Evolutionary conservation across 2,113 vertebrate genomes (phyloP), one percentile per base, ranked within the genome.

Genomic region (Lasiurus borealis): DNA sequence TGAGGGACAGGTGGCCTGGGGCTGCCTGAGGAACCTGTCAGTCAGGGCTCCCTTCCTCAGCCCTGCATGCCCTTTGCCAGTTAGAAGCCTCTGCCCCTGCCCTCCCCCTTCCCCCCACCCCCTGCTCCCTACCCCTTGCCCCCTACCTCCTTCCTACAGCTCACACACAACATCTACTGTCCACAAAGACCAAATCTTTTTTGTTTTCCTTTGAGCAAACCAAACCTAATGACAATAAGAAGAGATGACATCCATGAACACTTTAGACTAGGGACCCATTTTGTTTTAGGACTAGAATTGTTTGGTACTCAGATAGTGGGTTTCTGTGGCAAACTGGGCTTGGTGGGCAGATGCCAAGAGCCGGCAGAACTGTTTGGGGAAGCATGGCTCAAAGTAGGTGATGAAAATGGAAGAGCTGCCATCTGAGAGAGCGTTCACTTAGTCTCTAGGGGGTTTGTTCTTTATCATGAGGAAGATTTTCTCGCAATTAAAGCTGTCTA

Each of bases 401-500:
- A 25, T 19, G 21, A 59, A 80, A 48, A 25, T n/a, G 4, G 19
- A 81, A 62, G 13, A 76, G n/a, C 71, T 48, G 12, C 27, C 21
- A 0, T 48, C 2, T 13, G 12, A 84, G 84, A 76, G 76, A 57
- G 18, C 34, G 44, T 31, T 62, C 40, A 9, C 48, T 23, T 69
- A 25, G 34, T 62, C 81, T 85, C 52, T 64, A 23, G 81, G 66
- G 69, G 71, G 29, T 57, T 4, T n/a, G 76, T 86, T 75, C 10
- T 88, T 31, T 31, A 6, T 59, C 69, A 18, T 31, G 40, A 6
- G n/a, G 36, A 78, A 50, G 46, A 59, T 27, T 71, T 84, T 66
- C 75, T 84, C 31, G 27, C 29, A 31, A 57, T 92, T 88, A 75
- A 88, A 96, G 44, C n/a, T 11, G 27, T 36, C 89, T 75, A 62